Conservation (phyloP, 2,888 invertebrate species). For the Meandrusa payeni region DNA sequence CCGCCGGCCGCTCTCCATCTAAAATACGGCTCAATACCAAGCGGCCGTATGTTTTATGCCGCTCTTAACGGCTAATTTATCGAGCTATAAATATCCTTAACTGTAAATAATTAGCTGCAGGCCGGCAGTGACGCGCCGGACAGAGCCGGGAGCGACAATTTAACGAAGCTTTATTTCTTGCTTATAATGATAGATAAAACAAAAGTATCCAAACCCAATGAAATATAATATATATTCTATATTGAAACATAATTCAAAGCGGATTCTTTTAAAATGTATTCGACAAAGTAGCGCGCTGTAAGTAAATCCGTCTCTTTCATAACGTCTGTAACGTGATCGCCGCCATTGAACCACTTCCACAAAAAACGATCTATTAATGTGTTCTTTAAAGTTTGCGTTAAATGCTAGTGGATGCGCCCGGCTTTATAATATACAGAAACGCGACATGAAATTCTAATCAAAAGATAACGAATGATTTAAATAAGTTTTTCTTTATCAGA, state of each 20-base stretch:
- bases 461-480: too few relatives aligned
- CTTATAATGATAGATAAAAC: background rate
- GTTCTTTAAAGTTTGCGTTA: too few relatives aligned
- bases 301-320: background rate
- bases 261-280: background rate
- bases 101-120: background rate
- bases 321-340: background rate
- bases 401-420: too few relatives aligned
- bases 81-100: conserved; percentile 1
- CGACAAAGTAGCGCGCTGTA: background rate
- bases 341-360: too few relatives aligned
- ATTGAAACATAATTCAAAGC: background rate
- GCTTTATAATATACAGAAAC: too few relatives aligned
- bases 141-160: background rate
- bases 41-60: background rate
- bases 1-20: background rate
- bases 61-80: conserved; percentile 2
- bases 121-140: background rate
- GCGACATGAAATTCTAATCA: too few relatives aligned
- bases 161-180: background rate
- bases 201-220: background rate
- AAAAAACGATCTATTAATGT: too few relatives aligned
- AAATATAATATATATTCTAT: background rate
- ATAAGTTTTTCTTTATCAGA: too few relatives aligned
- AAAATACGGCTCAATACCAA: background rate